Conservation (phyloP, 2,888 invertebrate genomes). For the Drosophila diplacantha region DNA sequence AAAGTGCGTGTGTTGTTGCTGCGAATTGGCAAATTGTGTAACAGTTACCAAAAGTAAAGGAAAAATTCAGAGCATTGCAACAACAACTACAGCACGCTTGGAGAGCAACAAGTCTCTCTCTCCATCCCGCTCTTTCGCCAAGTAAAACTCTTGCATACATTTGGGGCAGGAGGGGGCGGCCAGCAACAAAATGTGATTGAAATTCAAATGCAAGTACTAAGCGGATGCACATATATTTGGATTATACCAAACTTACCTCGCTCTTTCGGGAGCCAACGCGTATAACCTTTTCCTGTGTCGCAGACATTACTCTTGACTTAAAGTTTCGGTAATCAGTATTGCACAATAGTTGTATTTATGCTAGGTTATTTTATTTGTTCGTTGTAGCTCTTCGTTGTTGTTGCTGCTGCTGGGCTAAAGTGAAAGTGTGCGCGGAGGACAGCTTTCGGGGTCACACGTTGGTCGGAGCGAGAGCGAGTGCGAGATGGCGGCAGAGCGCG, state of each 20-base stretch:
- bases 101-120: slow-evolving; percentile 63
- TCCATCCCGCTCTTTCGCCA: slow-evolving; percentile 19
- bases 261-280: slow-evolving; percentile 91
- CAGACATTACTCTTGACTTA: slow-evolving; percentile 49
- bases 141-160: no score
- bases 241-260: slow-evolving; percentile 80
- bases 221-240: slow-evolving; percentile 41
- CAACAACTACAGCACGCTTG: slow-evolving; percentile 18
- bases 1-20: slow-evolving; percentile 39
- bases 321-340: slow-evolving; percentile 45
- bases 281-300: slow-evolving; percentile 79
- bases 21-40: slow-evolving; percentile 58
- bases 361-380: slow-evolving; percentile 20
- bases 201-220: slow-evolving; percentile 60
- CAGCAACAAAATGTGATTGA: slow-evolving; percentile 49
- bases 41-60: slow-evolving; percentile 55
- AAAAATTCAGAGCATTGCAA: slow-evolving; percentile 38
- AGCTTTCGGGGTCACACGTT: slow-evolving; percentile 49
- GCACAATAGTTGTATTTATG: slow-evolving; percentile 57
- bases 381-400: slow-evolving; percentile 10
- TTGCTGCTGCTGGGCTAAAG: slow-evolving; percentile 22
- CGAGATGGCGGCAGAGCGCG: neutral
- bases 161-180: slow-evolving; percentile 7
- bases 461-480: slow-evolving; percentile 7
- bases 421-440: slow-evolving; percentile 32